Percentiles rank a stretch among this genome's conserved stretches.
phyloP scores from a whole-genome alignment of 2,888 invertebrate genomes.

The Melanotus villosus region DNA sequence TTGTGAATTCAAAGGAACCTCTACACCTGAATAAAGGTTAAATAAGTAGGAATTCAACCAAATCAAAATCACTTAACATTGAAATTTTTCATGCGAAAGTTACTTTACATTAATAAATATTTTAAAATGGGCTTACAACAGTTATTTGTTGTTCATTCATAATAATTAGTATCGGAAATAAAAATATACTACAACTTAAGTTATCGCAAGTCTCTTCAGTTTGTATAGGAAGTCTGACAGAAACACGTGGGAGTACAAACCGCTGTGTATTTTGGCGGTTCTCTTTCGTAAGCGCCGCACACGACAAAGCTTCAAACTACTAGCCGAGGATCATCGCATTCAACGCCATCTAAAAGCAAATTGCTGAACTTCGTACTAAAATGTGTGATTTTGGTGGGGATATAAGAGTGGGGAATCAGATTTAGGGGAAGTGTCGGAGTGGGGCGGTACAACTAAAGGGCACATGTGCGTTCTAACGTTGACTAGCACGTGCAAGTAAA shows the following conservation, averaged over 20 bases:
- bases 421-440: slow-evolving; percentile 38
- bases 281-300: slow-evolving; percentile 50
- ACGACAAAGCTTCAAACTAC: slow-evolving; percentile 45
- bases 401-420: slow-evolving; percentile 38
- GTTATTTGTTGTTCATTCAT: too few species aligned
- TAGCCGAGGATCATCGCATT: slow-evolving; percentile 12
- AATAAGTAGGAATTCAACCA: too few species aligned
- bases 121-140: too few species aligned
- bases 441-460: slow-evolving; percentile 33
- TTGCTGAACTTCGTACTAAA: slow-evolving; percentile 42
- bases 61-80: too few species aligned
- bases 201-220: too few species aligned
- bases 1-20: too few species aligned
- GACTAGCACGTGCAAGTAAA: slow-evolving; percentile 35
- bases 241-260: background rate
- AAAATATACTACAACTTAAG: too few species aligned
- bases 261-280: slow-evolving; percentile 7
- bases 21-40: too few species aligned
- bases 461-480: slow-evolving; percentile 37
- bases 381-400: slow-evolving; percentile 28
- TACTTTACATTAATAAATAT: too few species aligned
- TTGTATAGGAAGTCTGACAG: background rate
- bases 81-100: too few species aligned
- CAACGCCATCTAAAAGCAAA: slow-evolving; percentile 53
- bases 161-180: too few species aligned